Evolutionary conservation across 2,113 vertebrate species (phyloP), one percentile per base, ranked within the genome.

Genomic region (Nyctereutes procyonoides): DNA sequence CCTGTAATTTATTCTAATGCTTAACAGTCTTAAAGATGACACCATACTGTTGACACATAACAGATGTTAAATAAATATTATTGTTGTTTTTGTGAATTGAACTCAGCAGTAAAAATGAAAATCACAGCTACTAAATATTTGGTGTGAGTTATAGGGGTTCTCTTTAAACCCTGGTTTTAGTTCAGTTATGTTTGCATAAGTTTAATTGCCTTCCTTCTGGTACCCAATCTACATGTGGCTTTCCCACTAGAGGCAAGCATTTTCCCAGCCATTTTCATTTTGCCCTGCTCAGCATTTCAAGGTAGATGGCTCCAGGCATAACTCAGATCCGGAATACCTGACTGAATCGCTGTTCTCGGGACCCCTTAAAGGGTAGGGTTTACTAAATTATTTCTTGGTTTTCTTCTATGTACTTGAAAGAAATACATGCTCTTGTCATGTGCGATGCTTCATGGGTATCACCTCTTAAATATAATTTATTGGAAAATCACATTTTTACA

Each of bases 31-130:
- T 71, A 82, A 82, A 60, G 38, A 84, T 80, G 55, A 94, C 62
- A 69, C 69, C 24, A 55, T 20, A 30, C 51, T 79, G 60, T 77
- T 94, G 88, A 79, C 63, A 83, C 71, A 4, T 80, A 83, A 56
- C 88, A 91, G 92, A 94, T 94, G 69, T 94, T 94, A 96, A 90
- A 92, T 92, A 85, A 86, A 94, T 79, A 65, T 83, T 76, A 79
- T 48, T 60, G 32, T 11, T 81, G 65, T 55, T 96, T 82, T 60
- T 81, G 51, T 71, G 35, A 85, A 16, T 76, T 85, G 76, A 74
- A 81, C 51, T 85, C 17, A 20, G 51, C 24, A 80, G 28, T 71
- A 65, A 88, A 95, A 93, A 35, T 32, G 82, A 53, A 95, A 96
- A 88, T 73, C 60, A 4, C 16, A 88, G 56, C 74, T 48, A 71